phyloP scores from a whole-genome alignment of 1,140 invertebrate genomes.

The Lepidurus couesii region DNA sequence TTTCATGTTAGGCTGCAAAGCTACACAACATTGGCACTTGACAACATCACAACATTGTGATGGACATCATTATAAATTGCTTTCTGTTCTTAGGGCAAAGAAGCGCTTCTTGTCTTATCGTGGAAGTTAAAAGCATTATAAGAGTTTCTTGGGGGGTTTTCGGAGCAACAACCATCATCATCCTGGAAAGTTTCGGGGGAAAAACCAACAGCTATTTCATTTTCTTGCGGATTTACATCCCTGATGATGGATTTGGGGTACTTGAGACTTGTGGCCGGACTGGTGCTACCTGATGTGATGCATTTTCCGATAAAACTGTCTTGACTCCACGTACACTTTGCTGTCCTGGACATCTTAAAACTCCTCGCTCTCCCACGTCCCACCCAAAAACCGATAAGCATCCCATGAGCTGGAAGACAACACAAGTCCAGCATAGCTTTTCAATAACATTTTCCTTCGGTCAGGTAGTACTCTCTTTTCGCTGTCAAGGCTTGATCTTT shows the following conservation, averaged over 20 bases:
- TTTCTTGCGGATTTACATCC: slow-evolving; percentile 13
- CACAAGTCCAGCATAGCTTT: neutral
- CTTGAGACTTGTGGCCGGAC: neutral
- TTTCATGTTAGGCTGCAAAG: too few relatives aligned
- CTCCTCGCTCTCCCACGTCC: neutral
- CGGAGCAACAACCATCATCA: neutral
- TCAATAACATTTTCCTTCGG: neutral
- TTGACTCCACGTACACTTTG: neutral
- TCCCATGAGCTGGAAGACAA: neutral
- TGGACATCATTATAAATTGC: too few relatives aligned
- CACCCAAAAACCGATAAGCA: neutral
- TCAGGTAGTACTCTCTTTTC: neutral
- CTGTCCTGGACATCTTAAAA: neutral
- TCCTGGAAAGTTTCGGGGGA: too few relatives aligned
- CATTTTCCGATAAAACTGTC: neutral
- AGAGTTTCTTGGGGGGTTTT: neutral
- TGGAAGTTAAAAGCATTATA: neutral
- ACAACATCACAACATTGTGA: too few relatives aligned
- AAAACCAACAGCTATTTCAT: neutral
- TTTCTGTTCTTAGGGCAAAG: too few relatives aligned
- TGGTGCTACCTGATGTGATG: slow-evolving; percentile 21
- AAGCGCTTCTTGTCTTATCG: too few relatives aligned
- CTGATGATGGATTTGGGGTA: neutral
- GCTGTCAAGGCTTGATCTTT: neutral
- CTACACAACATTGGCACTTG: too few relatives aligned